These are phyloP conservation scores for Lasioglossum calceatum DNA, from an alignment of 2,888 invertebrate species.

Conservation along the genomic window DNA sequence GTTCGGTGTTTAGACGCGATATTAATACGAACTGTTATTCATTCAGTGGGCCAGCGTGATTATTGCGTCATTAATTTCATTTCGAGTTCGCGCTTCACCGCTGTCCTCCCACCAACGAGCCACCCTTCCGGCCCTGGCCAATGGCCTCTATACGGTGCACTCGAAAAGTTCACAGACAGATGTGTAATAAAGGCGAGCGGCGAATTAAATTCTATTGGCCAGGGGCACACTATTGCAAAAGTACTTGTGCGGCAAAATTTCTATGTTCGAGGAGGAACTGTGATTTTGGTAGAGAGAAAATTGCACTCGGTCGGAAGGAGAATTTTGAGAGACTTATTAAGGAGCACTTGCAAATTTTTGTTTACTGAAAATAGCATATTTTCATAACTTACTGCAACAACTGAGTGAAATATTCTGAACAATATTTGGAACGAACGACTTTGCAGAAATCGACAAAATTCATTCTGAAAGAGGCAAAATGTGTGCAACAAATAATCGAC, in stretches of 20 bases:
- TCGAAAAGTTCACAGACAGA: background rate
- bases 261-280: no score
- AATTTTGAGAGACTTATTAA: no score
- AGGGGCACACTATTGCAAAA: background rate
- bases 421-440: background rate
- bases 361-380: no score
- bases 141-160: background rate
- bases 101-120: background rate
- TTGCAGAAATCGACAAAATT: background rate
- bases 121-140: background rate
- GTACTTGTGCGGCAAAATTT: background rate
- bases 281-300: no score
- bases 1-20: conserved; percentile 68
- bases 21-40: conserved; percentile 77
- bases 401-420: no score
- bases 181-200: background rate
- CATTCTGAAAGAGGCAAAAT: background rate
- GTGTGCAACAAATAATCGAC: background rate
- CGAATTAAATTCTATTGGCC: background rate
- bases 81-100: conserved; percentile 47
- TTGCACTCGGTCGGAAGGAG: no score
- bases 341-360: no score
- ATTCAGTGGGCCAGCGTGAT: conserved; percentile 69
- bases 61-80: conserved; percentile 76
- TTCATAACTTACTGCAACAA: no score